phyloP scores from a whole-genome alignment of 2,888 invertebrate species.

The Stramonita haemastoma region DNA sequence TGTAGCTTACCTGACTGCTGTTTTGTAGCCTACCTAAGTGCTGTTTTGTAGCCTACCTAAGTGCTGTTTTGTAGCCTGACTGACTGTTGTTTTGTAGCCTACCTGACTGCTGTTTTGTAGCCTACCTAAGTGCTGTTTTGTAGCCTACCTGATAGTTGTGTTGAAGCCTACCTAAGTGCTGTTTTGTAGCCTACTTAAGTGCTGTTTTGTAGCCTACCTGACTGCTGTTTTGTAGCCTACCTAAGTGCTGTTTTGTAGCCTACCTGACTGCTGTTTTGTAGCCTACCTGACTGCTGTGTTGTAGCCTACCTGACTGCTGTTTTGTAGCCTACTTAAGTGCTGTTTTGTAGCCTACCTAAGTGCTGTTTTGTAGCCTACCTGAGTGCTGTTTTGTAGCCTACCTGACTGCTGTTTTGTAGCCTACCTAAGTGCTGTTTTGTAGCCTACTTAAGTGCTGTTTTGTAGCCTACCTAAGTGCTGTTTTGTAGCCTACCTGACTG shows the following conservation, averaged over 20 bases:
- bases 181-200: no score
- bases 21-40: background rate
- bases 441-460: background rate
- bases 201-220: background rate
- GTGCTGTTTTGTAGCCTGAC: background rate
- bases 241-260: background rate
- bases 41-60: no score
- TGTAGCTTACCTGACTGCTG: no score
- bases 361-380: no score
- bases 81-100: background rate
- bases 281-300: constrained; percentile 46
- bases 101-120: background rate
- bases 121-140: no score
- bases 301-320: constrained; percentile 71
- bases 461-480: background rate
- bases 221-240: no score
- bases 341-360: background rate
- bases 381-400: background rate
- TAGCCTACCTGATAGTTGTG: background rate
- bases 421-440: background rate
- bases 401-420: background rate
- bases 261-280: background rate
- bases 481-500: no score
- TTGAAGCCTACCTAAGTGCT: background rate
- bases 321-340: background rate